Evolutionary conservation across 1,140 invertebrate genomes (phyloP).

Genomic region (Conopomorpha cramerella): DNA sequence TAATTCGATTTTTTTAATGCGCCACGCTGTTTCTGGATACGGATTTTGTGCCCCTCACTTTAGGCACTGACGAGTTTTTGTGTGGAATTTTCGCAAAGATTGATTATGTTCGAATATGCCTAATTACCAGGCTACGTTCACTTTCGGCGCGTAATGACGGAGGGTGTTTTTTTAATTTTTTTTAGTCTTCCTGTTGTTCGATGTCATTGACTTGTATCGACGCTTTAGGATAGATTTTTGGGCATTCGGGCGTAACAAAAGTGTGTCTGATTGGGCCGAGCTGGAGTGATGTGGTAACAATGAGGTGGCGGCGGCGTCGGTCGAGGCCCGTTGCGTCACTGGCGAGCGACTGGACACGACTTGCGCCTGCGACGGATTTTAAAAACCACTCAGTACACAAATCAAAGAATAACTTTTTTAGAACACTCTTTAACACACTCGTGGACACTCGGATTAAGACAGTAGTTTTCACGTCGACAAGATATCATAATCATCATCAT

Average conservation of each 20-base stretch:
- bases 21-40: slow-evolving; percentile 6
- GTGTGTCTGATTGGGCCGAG: too few species aligned
- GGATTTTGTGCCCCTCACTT: slow-evolving; percentile 10
- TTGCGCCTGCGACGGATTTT: too few species aligned
- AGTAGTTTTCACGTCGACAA: too few species aligned
- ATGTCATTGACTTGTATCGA: slow-evolving; percentile 31
- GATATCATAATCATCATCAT: too few species aligned
- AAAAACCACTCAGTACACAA: too few species aligned
- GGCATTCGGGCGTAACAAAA: slow-evolving; percentile 32
- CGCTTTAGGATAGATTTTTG: slow-evolving; percentile 45
- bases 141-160: background rate
- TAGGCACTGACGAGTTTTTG: slow-evolving; percentile 15
- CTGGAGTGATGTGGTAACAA: too few species aligned
- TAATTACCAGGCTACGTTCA: slow-evolving; percentile 8
- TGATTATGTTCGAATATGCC: slow-evolving; percentile 14
- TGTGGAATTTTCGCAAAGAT: slow-evolving; percentile 17
- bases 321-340: too few species aligned
- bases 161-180: slow-evolving; percentile 13
- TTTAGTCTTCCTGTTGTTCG: slow-evolving; percentile 17
- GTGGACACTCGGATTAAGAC: too few species aligned
- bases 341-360: too few species aligned
- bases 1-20: slow-evolving; percentile 15
- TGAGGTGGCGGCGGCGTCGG: too few species aligned
- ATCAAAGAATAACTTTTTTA: too few species aligned
- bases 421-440: too few species aligned